Evolutionary conservation across 2,797 vertebrate genomes (phyloP).

Genomic region (Taeniopygia guttata): DNA sequence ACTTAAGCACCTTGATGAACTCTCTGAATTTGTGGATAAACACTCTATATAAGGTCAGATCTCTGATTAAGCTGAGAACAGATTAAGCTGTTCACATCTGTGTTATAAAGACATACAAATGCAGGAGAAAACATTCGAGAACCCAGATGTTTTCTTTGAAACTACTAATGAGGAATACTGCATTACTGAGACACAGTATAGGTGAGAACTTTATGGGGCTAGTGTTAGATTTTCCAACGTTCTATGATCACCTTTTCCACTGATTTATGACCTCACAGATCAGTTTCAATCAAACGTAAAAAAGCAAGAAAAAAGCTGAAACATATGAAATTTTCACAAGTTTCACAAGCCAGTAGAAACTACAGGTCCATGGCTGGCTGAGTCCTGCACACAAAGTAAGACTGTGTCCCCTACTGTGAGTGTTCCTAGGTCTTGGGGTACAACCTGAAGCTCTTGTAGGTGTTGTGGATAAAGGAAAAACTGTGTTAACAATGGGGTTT

Average conservation of each 20-base stretch:
- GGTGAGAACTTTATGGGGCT: not conserved
- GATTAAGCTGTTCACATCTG: not conserved
- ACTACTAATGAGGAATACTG: not conserved
- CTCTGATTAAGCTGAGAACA: not conserved
- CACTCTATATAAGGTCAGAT: not conserved
- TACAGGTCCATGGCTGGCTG: not conserved
- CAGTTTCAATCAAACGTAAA: not conserved
- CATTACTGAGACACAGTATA: not conserved
- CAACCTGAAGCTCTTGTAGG: not conserved
- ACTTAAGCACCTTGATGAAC: not conserved
- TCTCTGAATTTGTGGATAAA: not conserved
- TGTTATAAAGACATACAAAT: not conserved
- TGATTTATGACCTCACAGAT: not conserved
- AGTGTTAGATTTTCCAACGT: not conserved
- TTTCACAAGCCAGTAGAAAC: not conserved
- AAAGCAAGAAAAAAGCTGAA: not conserved
- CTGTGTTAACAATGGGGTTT: not conserved
- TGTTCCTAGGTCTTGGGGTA: not conserved
- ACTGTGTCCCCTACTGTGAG: not conserved
- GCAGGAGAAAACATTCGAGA: not conserved
- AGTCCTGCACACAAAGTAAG: not conserved
- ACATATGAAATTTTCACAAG: not conserved
- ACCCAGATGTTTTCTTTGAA: not conserved
- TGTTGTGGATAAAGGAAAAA: not conserved
- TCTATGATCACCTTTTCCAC: not conserved